These are phyloP conservation scores for Hyperopisus bebe DNA, from an alignment of 2,113 vertebrate species.

Conservation along the genomic window DNA sequence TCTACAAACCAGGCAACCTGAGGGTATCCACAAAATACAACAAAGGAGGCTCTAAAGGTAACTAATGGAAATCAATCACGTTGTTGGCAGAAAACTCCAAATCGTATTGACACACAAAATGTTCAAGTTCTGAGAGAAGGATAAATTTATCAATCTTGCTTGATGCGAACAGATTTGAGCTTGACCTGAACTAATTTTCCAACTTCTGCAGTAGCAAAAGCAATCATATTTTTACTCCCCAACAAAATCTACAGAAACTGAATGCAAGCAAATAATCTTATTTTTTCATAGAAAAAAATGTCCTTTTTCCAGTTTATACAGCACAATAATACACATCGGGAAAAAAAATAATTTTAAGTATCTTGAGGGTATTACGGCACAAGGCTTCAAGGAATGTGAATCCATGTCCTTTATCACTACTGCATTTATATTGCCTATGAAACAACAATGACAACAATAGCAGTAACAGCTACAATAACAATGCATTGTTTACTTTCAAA, in stretches of 20 bases:
- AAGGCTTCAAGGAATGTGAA: not conserved
- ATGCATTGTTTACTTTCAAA: not conserved
- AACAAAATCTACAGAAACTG: not conserved
- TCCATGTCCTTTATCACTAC: not conserved
- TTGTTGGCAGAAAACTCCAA: not conserved
- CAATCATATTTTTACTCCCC: not conserved
- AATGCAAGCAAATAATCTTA: not conserved
- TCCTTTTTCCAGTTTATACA: not conserved
- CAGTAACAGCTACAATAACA: not conserved
- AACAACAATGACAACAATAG: not conserved
- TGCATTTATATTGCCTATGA: not conserved
- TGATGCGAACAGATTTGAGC: not conserved
- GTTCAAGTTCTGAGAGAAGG: not conserved
- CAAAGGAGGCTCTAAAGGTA: not conserved
- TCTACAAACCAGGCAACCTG: not conserved
- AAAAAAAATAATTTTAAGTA: not conserved
- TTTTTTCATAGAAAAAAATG: not conserved
- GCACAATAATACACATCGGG: not conserved
- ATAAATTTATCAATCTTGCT: not conserved
- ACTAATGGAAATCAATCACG: slow-evolving; percentile 3
- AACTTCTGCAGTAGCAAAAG: not conserved
- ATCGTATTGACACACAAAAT: not conserved
- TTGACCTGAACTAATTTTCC: slow-evolving; percentile 1
- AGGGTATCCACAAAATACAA: not conserved
- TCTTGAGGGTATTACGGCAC: not conserved